Base-by-base conservation (phyloP, 2,888 invertebrate species). In the Antitype chi region DNA sequence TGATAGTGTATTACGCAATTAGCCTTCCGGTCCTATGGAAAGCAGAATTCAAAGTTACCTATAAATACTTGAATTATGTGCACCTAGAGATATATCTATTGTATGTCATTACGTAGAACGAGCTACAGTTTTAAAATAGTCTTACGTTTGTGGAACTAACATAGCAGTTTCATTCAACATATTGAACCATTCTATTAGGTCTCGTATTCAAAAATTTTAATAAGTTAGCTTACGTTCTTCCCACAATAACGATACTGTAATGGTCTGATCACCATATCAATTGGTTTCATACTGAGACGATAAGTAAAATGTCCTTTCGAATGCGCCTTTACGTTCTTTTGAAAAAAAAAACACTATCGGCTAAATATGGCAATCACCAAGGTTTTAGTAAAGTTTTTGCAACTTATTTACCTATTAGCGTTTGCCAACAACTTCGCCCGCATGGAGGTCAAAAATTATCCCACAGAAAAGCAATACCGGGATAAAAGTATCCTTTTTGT, bases 221-320 rank as follows among this genome's bases (percentile, higher is more conserved):
- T 9, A 62, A 2, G 15, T 81, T 53, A 55, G 13, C 47, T 32
- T 43, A 70, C 13, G 38, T 70, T 70, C 13, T 67, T 28, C 15
- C 43, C 7, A 43, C 49, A 63, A 49, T 70, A 78, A 57, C 23
- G 17, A 63, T 32, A 70, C 55, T 66, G 62, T 62, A 38, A 64
- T 64, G 52, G 64, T 74, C 64, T 62, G 60, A 78, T 82, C 67
- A 72, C 62, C 57, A 69, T 76, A 77, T 68, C 69, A 83, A 83
- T 68, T 78, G 67, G 63, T 64, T 64, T 72, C 71, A 71, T 72
- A 69, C 60, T 11, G 52, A 60, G 28, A 47, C 32, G 78, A 85
- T 79, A 80, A 85, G 72, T 38, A 38, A 38, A 38, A 43, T 43
- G 0, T 43, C 2, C 17, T 20, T 53, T n/a, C 17, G 2, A 20